Evolutionary conservation across 2,113 vertebrate genomes (phyloP).

Genomic region (Chauna torquata): DNA sequence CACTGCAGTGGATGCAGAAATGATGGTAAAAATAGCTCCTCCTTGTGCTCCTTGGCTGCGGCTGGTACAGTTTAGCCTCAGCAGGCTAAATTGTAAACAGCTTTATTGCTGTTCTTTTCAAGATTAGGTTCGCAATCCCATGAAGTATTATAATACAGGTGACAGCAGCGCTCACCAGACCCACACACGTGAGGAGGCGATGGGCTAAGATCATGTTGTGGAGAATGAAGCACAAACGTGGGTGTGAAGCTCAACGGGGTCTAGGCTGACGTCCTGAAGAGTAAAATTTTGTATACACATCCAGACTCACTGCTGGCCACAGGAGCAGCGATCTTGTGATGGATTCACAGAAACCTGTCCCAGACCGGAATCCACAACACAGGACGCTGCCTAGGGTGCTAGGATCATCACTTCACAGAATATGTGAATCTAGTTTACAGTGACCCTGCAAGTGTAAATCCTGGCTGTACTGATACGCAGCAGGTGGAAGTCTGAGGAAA

Average conservation of each 20-base stretch:
- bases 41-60: background rate
- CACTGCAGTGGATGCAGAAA: background rate
- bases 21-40: slow-evolving; percentile 15
- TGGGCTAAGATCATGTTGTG: background rate
- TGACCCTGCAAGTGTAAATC: background rate
- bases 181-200: background rate
- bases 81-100: too few relatives aligned
- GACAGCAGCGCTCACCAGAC: background rate
- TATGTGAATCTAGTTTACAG: background rate
- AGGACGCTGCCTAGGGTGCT: background rate
- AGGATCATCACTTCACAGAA: background rate
- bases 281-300: background rate
- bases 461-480: background rate
- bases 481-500: background rate
- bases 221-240: background rate
- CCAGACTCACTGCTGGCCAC: background rate
- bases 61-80: background rate
- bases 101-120: background rate
- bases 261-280: background rate
- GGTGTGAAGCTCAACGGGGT: fast-evolving
- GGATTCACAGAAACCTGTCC: background rate
- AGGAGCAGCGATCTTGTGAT: background rate
- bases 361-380: background rate
- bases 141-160: background rate
- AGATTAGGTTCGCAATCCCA: background rate